phyloP scores from a whole-genome alignment of 2,888 invertebrate genomes.

The Dichetophora obliterata region DNA sequence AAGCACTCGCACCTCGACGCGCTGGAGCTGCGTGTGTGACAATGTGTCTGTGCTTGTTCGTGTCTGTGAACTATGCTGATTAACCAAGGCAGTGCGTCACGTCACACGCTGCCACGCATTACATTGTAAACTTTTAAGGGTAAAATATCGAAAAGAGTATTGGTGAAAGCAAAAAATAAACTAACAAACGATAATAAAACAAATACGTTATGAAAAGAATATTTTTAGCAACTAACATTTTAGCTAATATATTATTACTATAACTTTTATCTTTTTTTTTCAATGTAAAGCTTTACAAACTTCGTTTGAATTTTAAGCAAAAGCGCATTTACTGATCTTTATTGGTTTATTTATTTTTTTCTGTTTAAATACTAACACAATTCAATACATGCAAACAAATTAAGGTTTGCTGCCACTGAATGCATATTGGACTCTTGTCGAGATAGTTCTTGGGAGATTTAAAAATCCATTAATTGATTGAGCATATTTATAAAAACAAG shows the following conservation, averaged over 20 bases:
- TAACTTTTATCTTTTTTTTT: slow-evolving; percentile 56
- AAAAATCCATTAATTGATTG: too few relatives aligned
- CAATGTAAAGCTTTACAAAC: slow-evolving; percentile 50
- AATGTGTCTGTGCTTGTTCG: not conserved
- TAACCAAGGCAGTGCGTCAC: slow-evolving; percentile 34
- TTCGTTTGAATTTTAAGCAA: too few relatives aligned
- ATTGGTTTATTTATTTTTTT: not conserved
- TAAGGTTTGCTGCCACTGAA: too few relatives aligned
- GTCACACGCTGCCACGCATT: slow-evolving; percentile 44
- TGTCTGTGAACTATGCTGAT: not conserved
- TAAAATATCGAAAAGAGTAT: slow-evolving; percentile 68
- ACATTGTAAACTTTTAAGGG: slow-evolving; percentile 65
- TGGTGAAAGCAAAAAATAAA: slow-evolving; percentile 60
- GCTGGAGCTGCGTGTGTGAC: slow-evolving; percentile 40
- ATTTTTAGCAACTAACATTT: not conserved
- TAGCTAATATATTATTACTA: slow-evolving; percentile 56
- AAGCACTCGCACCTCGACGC: slow-evolving; percentile 28
- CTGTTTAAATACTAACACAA: too few relatives aligned
- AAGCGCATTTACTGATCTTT: too few relatives aligned
- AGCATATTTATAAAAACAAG: too few relatives aligned
- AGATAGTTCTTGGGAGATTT: too few relatives aligned
- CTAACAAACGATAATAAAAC: slow-evolving; percentile 42
- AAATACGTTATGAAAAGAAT: slow-evolving; percentile 42
- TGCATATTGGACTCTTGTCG: too few relatives aligned
- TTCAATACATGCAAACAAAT: too few relatives aligned